Conservation (phyloP, 2,888 invertebrate genomes). For the Eristalinus aeneus region DNA sequence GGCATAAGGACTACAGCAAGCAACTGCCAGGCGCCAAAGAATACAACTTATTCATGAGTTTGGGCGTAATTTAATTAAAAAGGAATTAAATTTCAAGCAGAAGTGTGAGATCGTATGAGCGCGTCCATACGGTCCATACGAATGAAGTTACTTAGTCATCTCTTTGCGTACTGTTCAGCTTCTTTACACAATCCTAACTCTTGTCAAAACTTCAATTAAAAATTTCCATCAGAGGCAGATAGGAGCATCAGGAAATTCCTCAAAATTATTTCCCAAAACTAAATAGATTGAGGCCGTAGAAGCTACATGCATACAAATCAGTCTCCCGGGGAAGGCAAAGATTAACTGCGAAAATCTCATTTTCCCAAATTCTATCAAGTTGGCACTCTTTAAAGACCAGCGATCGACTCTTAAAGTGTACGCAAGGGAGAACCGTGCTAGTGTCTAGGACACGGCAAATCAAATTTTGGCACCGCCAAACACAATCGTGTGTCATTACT, state of each 20-base stretch:
- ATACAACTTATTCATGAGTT: too few species aligned
- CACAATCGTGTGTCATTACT: slow-evolving; percentile 18
- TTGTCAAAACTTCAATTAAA: neutral
- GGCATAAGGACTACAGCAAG: too few species aligned
- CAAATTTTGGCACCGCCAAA: neutral
- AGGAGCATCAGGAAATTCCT: too few species aligned
- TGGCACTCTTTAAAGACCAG: neutral
- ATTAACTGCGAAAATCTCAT: neutral
- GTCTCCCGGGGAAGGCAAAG: neutral
- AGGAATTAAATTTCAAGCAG: too few species aligned
- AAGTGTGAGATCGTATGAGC: too few species aligned
- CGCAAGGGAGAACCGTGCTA: neutral
- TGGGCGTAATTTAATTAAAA: too few species aligned
- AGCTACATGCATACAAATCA: neutral
- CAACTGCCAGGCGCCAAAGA: too few species aligned
- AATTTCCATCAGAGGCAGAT: neutral
- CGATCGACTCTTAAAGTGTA: neutral
- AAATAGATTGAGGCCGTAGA: neutral
- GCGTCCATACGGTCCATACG: too few species aligned
- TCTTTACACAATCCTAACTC: too few species aligned
- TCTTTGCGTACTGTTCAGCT: too few species aligned
- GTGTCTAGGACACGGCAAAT: neutral
- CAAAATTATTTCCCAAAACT: too few species aligned
- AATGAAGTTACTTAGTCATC: too few species aligned
- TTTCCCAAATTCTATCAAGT: neutral